Conservation (phyloP, 2,113 vertebrate genomes). For the Toxotes jaculatrix region DNA sequence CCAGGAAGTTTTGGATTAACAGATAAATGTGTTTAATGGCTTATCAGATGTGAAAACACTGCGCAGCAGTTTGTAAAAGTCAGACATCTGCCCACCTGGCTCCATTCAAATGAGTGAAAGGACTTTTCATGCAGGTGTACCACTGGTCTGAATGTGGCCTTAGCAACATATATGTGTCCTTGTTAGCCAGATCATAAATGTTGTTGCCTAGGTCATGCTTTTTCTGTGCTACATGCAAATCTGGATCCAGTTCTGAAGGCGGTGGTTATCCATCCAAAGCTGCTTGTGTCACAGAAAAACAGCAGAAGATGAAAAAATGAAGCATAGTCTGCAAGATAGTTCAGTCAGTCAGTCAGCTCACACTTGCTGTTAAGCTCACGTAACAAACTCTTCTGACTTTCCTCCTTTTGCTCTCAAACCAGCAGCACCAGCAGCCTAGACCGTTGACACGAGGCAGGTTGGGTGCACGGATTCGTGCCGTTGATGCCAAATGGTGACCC, state of each 20-base stretch:
- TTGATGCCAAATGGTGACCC: not conserved
- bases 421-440: not conserved
- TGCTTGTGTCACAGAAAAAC: not conserved
- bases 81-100: no score
- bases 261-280: no score
- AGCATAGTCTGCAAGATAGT: no score
- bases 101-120: no score
- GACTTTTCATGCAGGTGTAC: no score
- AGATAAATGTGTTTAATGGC: no score
- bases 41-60: no score
- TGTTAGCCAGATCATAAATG: not conserved
- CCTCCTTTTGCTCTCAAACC: not conserved
- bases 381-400: not conserved
- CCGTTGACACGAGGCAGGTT: not conserved
- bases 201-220: not conserved
- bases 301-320: not conserved
- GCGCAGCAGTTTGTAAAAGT: no score
- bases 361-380: not conserved
- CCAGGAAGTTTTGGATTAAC: no score
- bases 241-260: no score
- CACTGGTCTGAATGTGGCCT: no score
- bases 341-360: not conserved
- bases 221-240: no score
- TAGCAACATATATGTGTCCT: not conserved
- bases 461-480: not conserved